A percentile compares a stretch with the other conserved stretches of the same genome.
phyloP scores from a whole-genome alignment of 2,888 invertebrate genomes.

The Petrolisthes cinctipes region DNA sequence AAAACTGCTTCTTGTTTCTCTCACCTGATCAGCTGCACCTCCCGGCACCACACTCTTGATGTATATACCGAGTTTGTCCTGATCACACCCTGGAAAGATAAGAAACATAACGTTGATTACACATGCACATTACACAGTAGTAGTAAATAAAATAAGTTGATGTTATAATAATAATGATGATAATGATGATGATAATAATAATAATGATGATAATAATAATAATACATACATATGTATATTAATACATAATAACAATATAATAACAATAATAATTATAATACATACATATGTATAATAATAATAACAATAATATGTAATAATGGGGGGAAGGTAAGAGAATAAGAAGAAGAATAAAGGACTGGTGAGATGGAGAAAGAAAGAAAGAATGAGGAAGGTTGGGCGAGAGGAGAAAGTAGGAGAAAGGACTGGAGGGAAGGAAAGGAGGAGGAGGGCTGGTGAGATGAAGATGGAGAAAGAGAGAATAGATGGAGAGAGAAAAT shows the following conservation, averaged over 20 bases:
- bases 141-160: neutral
- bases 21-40: constrained; percentile 85
- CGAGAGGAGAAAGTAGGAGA: too few species aligned
- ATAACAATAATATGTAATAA: too few species aligned
- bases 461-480: neutral
- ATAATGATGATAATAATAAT: neutral
- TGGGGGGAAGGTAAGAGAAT: too few species aligned
- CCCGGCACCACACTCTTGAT: constrained; percentile 98
- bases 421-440: too few species aligned
- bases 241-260: neutral
- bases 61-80: constrained; percentile 92
- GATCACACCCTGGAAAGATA: constrained; percentile 77
- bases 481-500: neutral
- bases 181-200: too few species aligned
- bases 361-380: too few species aligned
- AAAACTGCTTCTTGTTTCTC: constrained; percentile 66
- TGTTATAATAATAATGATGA: neutral
- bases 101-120: neutral
- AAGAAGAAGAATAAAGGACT: too few species aligned
- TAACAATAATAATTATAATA: too few species aligned
- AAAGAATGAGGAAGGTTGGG: too few species aligned
- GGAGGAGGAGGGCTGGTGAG: too few species aligned
- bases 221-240: neutral
- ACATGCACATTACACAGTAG: neutral
- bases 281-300: neutral